Base-by-base conservation (phyloP, 2,113 vertebrate genomes). In the Chiloscyllium plagiosum region DNA sequence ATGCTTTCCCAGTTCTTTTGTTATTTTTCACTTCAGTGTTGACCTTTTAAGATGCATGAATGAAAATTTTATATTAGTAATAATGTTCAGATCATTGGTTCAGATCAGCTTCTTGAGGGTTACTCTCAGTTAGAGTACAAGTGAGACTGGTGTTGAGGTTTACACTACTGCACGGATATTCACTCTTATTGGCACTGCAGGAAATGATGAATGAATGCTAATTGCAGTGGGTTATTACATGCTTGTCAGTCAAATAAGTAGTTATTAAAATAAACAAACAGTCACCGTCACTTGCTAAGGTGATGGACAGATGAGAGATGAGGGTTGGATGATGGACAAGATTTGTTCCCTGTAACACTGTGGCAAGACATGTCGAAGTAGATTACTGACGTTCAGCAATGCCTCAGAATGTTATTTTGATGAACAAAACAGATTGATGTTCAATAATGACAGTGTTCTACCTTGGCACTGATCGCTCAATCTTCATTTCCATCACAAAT, bases 21-120 rank as follows among this genome's bases (percentile, higher is more conserved):
- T 66, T 56, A 47, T 56, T 56, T 56, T 22, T 65, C 17, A n/a
- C 1, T 92, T 37, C 61, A 92, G 19, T 66, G 56, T 92, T 92
- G 33, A 66, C 20, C 56, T n/a, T 56, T 92, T n/a, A 92, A 92
- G 56, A 92, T 92, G 89, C n/a, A 29, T n/a, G 89, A 92, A 37
- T 5, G 89, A 61, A 92, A 37, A 66, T n/a, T 87, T 87, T 90
- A 90, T 90, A 90, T 90, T 90, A 61, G 12, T 61, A 61, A 26
- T 61, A 90, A 90, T 90, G 87, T 13, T 52, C 26, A 13, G 61
- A 52, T 90, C 87, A 90, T 12, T 61, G 29, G 3, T 90, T 10
- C 61, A 52, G 33, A 26, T 90, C 50, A 90, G 24, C 52, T 29
- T 90, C 87, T 61, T 90, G 33, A 90, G 52, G 52, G 26, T 37